Evolutionary conservation across 92 coral and sea anemone genomes (phyloP), one percentile per base, ranked within the genome.

Genomic region (Anthopleura xanthogrammica): DNA sequence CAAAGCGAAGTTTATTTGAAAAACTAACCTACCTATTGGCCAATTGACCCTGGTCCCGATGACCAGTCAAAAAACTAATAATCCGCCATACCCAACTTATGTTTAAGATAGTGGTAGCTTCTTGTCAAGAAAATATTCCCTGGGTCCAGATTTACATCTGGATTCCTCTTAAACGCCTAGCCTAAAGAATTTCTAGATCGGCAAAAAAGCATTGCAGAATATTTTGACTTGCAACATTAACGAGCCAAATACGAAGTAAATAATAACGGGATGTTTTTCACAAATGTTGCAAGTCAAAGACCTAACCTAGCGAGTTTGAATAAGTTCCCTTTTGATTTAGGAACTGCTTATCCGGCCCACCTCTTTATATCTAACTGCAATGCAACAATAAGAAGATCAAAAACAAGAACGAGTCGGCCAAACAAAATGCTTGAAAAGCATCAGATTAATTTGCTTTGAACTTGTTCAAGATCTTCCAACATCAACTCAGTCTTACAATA

Each of bases 71-170:
- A 46, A 46, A 46, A 20, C 6, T 12, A 4, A 64, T 19, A 19
- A 64, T 9, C 20, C 72, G n/a, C 36, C 11, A 64, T 19, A 19
- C 5, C 23, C 72, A 29, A 19, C 29, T 29, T 64, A 64, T 29
- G 19, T 64, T 64, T 58, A 58, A 58, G 72, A 64, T 9, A 64
- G 72, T 64, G 72, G 72, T 64, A 22, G 72, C 72, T 64, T 64
- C 72, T 64, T 64, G 72, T 64, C 72, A 64, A 64, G 5, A 20
- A 17, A n/a, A 22, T 64, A 14, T 11, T 58, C 72, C 72, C 36
- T 22, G 40, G 72, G 72, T 20, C 71, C 72, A 64, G 24, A 20
- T 10, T 64, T 22, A 46, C 72, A 22, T 64, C 36, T 64, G 29
- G 24, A n/a, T 3, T 40, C 72, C 72, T 22, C 72, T 20, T 64